Percentiles rank a stretch among this genome's conserved stretches.
Conservation (phyloP, 1,140 invertebrate genomes). For the Cardiocondyla obscurior region DNA sequence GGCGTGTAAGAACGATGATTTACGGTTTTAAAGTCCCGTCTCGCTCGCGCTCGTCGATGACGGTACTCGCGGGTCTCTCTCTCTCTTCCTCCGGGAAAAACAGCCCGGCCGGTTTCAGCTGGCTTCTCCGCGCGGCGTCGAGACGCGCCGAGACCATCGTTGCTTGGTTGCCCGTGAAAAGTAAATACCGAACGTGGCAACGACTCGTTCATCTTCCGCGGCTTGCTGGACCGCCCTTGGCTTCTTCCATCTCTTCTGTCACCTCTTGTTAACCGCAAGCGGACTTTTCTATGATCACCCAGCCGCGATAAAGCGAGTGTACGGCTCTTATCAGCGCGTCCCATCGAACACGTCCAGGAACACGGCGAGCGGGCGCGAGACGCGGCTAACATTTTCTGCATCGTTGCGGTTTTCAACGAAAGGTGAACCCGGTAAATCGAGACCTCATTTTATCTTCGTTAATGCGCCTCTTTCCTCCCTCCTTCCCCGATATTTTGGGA, state of each 20-base stretch:
- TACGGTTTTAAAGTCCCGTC: conserved; percentile 66
- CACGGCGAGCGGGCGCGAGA: not conserved
- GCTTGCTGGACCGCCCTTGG: conserved; percentile 33
- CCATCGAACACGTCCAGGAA: not conserved
- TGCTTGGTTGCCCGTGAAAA: conserved; percentile 66
- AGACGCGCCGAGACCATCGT: conserved; percentile 33
- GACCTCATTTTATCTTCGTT: not conserved
- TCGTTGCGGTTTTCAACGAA: conserved; percentile 15
- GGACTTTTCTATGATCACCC: conserved; percentile 7
- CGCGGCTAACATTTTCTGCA: not conserved
- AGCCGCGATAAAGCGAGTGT: conserved; percentile 1
- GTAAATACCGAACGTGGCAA: conserved; percentile 71
- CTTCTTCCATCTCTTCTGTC: not conserved
- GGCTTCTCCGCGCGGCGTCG: conserved; percentile 55
- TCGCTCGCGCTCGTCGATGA: conserved; percentile 31
- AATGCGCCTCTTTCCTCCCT: too few species aligned
- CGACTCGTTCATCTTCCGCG: conserved; percentile 66
- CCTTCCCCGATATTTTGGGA: conserved; percentile 15
- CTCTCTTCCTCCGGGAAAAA: conserved; percentile 43
- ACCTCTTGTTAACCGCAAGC: conserved; percentile 12
- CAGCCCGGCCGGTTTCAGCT: conserved; percentile 57
- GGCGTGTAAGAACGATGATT: conserved; percentile 68
- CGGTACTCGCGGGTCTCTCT: conserved; percentile 50
- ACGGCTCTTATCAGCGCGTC: conserved; percentile 10
- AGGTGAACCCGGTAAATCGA: not conserved